Evolutionary conservation across 2,888 invertebrate species (phyloP), one percentile per base, ranked within the genome.

Genomic region (Eledone cirrhosa): DNA sequence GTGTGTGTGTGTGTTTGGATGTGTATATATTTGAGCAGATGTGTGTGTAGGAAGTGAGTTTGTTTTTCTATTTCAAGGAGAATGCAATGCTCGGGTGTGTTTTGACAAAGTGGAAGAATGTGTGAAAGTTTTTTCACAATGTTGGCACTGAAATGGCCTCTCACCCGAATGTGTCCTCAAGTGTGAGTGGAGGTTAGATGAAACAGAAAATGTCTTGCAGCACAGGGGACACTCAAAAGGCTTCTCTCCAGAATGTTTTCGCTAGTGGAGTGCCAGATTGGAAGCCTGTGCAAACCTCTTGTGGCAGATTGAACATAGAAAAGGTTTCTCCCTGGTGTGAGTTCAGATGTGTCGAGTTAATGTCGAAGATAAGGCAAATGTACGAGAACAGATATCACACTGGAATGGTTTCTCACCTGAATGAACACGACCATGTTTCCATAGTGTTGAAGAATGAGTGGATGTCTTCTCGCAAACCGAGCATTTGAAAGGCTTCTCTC

Each of bases 101-200:
- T 72, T 72, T 19, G 72, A 72, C 72, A 72, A 72, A n/a, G 72
- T 72, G 11, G 72, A 72, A 13, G 72, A 72, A n/a, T 72, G 72
- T 3, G 72, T 72, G 33, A 72, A 72, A 14, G 72, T 41, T 33
- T 33, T 22, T 29, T 31, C 16, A 22, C 72, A 72, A 33, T 41
- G 31, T n/a, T 31, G 31, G 41, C 72, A 72, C 72, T 72, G 27
- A 22, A 72, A 72, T 13, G 72, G 72, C 72, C 72, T 72, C 22
- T 72, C 72, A 1, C 72, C 72, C 7, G 72, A 41, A 31, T 72
- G 72, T 1, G 72, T 72, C 14, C 72, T 72, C 41, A 72, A 33
- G 8, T 72, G 72, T 5, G 72, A 72, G 16, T 72, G 72, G 22
- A 72, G 72, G 22, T 72, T 72, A 2, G 72, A 72, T 33, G 72